These are phyloP conservation scores for Phortica magna DNA, from an alignment of 2,888 invertebrate species.

Conservation along the genomic window DNA sequence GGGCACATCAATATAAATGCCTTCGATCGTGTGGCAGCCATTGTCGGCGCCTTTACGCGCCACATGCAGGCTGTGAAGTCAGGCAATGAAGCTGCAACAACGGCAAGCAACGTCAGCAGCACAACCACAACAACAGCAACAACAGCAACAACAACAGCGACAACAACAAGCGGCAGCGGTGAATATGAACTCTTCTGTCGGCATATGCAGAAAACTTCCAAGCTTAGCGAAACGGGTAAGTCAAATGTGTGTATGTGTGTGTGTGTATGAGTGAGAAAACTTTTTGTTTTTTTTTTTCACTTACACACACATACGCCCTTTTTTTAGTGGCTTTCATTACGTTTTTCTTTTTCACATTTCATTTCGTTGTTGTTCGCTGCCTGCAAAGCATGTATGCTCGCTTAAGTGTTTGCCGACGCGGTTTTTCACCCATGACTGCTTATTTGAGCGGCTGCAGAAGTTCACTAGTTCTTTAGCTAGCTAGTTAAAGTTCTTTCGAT, in stretches of 20 bases:
- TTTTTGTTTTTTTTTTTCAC: slow-evolving; percentile 44
- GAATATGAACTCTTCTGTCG: slow-evolving; percentile 76
- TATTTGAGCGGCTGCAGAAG: background rate
- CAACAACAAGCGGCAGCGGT: slow-evolving; percentile 55
- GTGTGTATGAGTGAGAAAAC: slow-evolving; percentile 41
- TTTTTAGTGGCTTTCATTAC: slow-evolving; percentile 31
- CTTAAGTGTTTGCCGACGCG: background rate
- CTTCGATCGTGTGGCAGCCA: slow-evolving; percentile 78
- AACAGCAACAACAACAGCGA: slow-evolving; percentile 15
- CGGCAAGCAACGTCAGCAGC: slow-evolving; percentile 32
- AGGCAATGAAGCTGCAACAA: slow-evolving; percentile 42
- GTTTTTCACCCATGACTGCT: background rate
- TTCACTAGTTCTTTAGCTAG: background rate
- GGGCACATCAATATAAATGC: slow-evolving; percentile 89
- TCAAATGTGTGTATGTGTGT: slow-evolving; percentile 53
- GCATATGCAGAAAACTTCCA: slow-evolving; percentile 76
- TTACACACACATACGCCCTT: slow-evolving; percentile 34
- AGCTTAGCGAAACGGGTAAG: slow-evolving; percentile 77
- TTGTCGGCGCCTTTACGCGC: slow-evolving; percentile 77
- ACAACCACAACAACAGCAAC: slow-evolving; percentile 15
- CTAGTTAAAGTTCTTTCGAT: background rate
- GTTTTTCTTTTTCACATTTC: slow-evolving; percentile 15
- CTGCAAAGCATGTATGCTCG: background rate
- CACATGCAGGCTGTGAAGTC: slow-evolving; percentile 77
- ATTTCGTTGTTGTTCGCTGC: background rate